Evolutionary conservation across 2,888 invertebrate species (phyloP).

Genomic region (Ceraclea dissimilis): DNA sequence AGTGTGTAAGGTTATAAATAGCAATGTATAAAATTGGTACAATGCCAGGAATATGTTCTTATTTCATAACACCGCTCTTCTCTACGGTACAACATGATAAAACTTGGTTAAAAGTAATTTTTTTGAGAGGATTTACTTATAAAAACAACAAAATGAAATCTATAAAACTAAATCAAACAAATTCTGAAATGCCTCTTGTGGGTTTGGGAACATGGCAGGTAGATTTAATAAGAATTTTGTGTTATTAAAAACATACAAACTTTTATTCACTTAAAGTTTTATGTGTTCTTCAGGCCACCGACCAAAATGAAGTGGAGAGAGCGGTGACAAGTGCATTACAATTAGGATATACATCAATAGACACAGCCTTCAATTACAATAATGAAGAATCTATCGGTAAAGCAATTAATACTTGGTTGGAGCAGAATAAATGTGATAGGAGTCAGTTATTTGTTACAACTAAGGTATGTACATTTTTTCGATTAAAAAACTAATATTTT

Average conservation of each 20-base stretch:
- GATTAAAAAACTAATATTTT: too few species aligned
- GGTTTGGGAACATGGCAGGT: conserved; percentile 71
- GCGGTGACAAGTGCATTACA: conserved; percentile 59
- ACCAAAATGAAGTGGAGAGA: conserved; percentile 48
- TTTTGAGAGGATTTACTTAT: not conserved
- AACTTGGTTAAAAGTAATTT: not conserved
- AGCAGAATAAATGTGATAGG: conserved; percentile 54
- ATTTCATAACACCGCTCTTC: not conserved
- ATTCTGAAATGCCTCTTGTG: conserved; percentile 58
- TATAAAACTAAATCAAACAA: conserved; percentile 40
- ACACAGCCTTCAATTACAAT: conserved; percentile 73
- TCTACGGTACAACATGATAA: too few species aligned
- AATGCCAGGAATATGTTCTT: not conserved
- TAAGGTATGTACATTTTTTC: conserved; percentile 55
- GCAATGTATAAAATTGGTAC: not conserved
- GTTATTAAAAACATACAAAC: not conserved
- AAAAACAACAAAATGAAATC: conserved; percentile 27
- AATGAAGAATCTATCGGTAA: conserved; percentile 70
- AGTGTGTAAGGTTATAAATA: not conserved
- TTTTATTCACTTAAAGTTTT: not conserved
- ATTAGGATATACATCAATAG: conserved; percentile 67
- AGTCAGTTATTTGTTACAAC: conserved; percentile 72
- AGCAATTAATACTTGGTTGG: conserved; percentile 58
- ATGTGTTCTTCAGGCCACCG: not conserved
- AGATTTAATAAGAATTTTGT: conserved; percentile 16